Evolutionary conservation across 2,113 vertebrate genomes (phyloP), one percentile per base, ranked within the genome.

Genomic region (Hypocryptadius cinnamomeus): DNA sequence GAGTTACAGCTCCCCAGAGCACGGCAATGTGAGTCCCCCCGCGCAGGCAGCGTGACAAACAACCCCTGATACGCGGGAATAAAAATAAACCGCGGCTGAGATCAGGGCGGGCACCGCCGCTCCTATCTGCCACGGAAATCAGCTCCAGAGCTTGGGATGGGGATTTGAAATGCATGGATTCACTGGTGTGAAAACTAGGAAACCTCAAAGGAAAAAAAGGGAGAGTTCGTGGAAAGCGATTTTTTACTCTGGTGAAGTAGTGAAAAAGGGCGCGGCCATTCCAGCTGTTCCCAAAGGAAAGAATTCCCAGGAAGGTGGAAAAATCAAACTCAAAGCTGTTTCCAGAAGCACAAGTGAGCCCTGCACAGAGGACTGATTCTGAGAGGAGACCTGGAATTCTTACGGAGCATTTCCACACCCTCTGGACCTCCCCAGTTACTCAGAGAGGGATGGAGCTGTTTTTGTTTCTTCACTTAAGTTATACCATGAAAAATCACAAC

Each of bases 1-100:
- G 87, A 95, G 91, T 92, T 96, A 93, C 70, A 89, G 94, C 91
- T 96, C 86, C 74, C 64, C 89, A 83, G 89, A 95, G 60, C 71
- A 39, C 50, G 87, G 54, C 87, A 90, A 85, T 40, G 86, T 5
- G 77, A 93, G 64, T 92, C 64, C 87, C 94, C 88, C 85, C 27
- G 8, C 59, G 77, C 88, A 59, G 85, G 90, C 59, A 85, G 94
- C 48, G 57, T 97, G 95, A 97, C 93, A 96, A 97, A 97, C 90
- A 88, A 24, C 89, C 85, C 85, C 84, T 71, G 93, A 92, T 89
- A 50, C 11, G 68, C 15, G 53, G 57, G 87, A 94, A 81, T 83
- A 94, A 96, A 93, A 95, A 93, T 89, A 95, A 96, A 90, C 85
- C 88, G 31, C 6, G 73, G 70, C 77, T 89, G 90, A 82, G 88